These are phyloP conservation scores for Drosophila demipolita DNA, from an alignment of 2,888 invertebrate species.

Conservation along the genomic window DNA sequence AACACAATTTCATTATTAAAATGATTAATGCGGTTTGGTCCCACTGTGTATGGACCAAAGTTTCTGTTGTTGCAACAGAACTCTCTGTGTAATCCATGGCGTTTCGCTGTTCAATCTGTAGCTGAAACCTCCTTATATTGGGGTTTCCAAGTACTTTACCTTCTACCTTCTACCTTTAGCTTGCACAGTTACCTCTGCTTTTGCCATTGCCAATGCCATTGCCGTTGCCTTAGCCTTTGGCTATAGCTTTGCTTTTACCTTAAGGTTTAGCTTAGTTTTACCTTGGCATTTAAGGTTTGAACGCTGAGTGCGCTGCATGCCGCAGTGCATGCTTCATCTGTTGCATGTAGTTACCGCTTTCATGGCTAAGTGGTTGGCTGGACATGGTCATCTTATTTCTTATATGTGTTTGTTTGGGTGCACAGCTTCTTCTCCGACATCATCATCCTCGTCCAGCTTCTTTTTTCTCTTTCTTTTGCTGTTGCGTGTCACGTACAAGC, in stretches of 20 bases:
- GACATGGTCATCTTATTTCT: conserved; percentile 73
- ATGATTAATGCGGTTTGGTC: background rate
- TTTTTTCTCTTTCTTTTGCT: conserved; percentile 64
- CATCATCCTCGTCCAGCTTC: conserved; percentile 39
- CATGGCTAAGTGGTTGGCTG: conserved; percentile 80
- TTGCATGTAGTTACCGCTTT: conserved; percentile 81
- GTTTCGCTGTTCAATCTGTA: conserved; percentile 52
- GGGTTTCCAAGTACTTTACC: conserved; percentile 71
- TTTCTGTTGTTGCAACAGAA: conserved; percentile 41
- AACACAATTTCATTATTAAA: background rate
- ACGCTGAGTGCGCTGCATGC: conserved; percentile 69
- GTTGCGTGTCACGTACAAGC: conserved; percentile 84
- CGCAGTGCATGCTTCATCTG: conserved; percentile 79
- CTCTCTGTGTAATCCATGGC: conserved; percentile 75
- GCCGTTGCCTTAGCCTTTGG: conserved; percentile 26
- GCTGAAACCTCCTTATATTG: conserved; percentile 46
- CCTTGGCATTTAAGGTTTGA: conserved; percentile 62
- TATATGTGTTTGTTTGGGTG: conserved; percentile 60
- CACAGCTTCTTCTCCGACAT: conserved; percentile 23
- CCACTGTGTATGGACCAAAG: conserved; percentile 37
- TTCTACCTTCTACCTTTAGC: conserved; percentile 37
- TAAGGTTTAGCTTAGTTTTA: conserved; percentile 57
- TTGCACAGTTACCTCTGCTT: conserved; percentile 35
- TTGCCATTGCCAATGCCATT: conserved; percentile 35
- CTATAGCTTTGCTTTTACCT: conserved; percentile 48